Base-by-base conservation (phyloP, 2,888 invertebrate species). In the Nasonovia ribisnigri region DNA sequence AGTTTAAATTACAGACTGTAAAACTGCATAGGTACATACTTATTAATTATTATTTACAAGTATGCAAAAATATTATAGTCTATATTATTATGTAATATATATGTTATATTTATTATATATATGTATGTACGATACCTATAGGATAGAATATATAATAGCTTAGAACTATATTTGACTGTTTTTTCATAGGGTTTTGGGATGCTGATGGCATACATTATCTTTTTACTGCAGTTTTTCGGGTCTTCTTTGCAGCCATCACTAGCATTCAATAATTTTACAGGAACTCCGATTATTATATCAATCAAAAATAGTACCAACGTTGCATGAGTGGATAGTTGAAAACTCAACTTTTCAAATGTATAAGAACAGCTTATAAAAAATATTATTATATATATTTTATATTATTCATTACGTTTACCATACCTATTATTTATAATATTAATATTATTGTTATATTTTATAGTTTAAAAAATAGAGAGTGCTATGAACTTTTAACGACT, bases 201-300 rank as follows among this genome's bases (percentile, higher is more conserved):
- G 51, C 51, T 88, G 54, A 51, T 88, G 88, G 88, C 88, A 36
- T 88, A 88, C 26, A 51, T 88, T 20, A 88, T 88, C 36, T 88
- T 88, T 54, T 54, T 88, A 88, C 0, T 88, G 13, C 54, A 88
- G 42, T 88, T 88, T 88, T 88, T 88, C 1, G 54, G 54, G 10
- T 88, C 54, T 42, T 26, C 42, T 36, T 54, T 88, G 42, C 54
- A 36, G 24, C 26, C 88, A 42, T 88, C 54, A 54, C 42, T 54
- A 24, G 26, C 26, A 1, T 42, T 13, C 20, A 88, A 88, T 54
- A 88, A 88, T 88, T 26, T 42, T 54, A 88, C 36, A 54, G 11
- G 36, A 36, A 54, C 13, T 20, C 51, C 24, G 42, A 88, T 13
- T n/a, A n/a, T 88, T 54, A n/a, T 88, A 4, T 42, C 36, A 77